Base-by-base conservation (phyloP, 2,888 invertebrate genomes). In the Tholera decimalis region DNA sequence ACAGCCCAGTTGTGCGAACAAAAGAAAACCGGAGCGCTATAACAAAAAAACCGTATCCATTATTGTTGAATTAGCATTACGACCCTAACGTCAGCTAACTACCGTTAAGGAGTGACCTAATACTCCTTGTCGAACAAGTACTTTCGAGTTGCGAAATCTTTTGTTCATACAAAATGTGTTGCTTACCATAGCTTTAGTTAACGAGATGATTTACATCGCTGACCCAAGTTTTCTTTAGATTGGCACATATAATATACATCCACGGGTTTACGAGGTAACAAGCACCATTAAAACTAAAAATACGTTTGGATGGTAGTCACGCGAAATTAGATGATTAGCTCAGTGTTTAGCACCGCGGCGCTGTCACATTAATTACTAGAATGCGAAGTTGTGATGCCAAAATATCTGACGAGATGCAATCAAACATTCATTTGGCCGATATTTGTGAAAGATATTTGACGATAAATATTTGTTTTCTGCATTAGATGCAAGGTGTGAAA, bases 41-140 rank as follows among this genome's bases (percentile, higher is more conserved):
- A 57, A 62, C 51, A 72, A 75, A 46, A 46, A 70, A 73, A 56
- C 76, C 30, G 18, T 59, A 26, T 5, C 43, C 67, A 77, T 75
- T 63, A 72, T 64, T 65, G 59, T 62, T 59, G 61, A 68, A 78
- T 78, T 80, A 71, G 61, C 68, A 58, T 58, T 33, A 59, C 49
- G 51, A 53, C 43, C 46, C 58, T 70, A 68, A 68, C 53, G 57
- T 15, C 39, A 18, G 46, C 18, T 49, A 44, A 57, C 20, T 55
- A 50, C 64, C 56, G 62, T 55, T 63, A 57, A 49, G 62, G 57
- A 59, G 46, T 63, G 66, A 80, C 69, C 70, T 68, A 75, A 28
- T 39, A 53, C 35, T 61, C 49, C 28, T 43, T 49, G 37, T n/a
- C 26, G 44, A 57, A 37, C n/a, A 9, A 56, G 11, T 59, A 61